Conservation (phyloP, 2,797 vertebrate genomes). For the Mus spretus region DNA sequence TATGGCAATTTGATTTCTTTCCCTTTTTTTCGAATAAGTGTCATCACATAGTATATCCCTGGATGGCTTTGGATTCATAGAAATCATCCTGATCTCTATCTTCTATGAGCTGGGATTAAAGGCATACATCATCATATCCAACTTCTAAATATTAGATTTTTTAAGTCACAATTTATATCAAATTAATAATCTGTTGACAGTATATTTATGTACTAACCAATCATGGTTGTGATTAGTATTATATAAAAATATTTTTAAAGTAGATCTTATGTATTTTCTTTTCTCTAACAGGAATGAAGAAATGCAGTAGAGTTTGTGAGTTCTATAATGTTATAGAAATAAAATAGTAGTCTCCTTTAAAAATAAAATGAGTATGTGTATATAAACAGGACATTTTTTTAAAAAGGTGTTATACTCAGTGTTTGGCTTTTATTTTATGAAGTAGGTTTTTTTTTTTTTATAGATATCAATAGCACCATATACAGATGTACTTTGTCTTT, state of each 20-base stretch:
- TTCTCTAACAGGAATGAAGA: conserved; percentile 6
- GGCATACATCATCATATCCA: background rate
- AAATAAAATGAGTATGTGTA: background rate
- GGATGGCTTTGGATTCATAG: background rate
- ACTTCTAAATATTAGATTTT: background rate
- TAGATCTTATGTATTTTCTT: background rate
- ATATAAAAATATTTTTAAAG: conserved; percentile 45
- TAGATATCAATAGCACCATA: background rate
- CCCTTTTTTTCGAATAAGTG: background rate
- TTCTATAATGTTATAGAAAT: background rate
- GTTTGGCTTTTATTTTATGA: background rate
- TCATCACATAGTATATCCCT: background rate
- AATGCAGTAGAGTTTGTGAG: background rate
- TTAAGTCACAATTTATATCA: conserved; percentile 65
- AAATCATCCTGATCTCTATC: background rate
- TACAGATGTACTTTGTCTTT: background rate
- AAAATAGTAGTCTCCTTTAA: conserved; percentile 3
- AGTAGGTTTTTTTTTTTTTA: background rate
- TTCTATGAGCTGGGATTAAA: background rate
- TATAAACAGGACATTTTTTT: background rate
- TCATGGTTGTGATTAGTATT: background rate
- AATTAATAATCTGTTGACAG: background rate
- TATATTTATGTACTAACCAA: conserved; percentile 60
- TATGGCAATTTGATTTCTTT: conserved; percentile 42
- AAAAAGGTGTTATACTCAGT: background rate